phyloP scores from a whole-genome alignment of 2,797 vertebrate genomes.

The Craterocephalus amniculus region DNA sequence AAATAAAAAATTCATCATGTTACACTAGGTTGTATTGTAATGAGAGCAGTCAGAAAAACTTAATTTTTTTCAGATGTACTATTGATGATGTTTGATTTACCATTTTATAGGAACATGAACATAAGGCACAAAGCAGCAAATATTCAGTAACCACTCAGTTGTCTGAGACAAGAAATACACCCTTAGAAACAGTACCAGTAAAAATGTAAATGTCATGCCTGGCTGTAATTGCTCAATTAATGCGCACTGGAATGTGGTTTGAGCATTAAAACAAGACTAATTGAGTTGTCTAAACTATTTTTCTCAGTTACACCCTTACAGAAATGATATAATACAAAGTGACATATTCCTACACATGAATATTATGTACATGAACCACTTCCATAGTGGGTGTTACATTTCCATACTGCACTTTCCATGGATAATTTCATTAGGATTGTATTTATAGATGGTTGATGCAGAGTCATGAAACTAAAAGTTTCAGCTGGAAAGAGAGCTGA shows the following conservation, averaged over 20 bases:
- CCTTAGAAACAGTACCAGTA: neutral
- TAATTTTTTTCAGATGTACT: neutral
- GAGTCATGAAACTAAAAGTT: conserved; percentile 15
- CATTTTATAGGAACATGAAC: neutral
- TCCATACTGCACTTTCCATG: conserved; percentile 22
- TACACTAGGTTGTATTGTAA: neutral
- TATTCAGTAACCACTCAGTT: neutral
- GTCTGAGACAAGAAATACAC: neutral
- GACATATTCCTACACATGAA: conserved; percentile 22
- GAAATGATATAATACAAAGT: conserved; percentile 38
- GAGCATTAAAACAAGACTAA: conserved; percentile 13
- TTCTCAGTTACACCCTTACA: conserved; percentile 17
- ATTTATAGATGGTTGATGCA: conserved; percentile 27
- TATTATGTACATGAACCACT: conserved; percentile 7
- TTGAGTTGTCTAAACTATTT: conserved; percentile 13
- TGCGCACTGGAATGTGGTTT: conserved; percentile 7
- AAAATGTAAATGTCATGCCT: conserved; percentile 7
- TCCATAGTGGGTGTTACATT: conserved; percentile 39
- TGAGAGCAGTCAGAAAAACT: neutral
- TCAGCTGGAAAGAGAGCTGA: neutral
- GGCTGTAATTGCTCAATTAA: conserved; percentile 19
- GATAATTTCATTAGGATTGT: conserved; percentile 47
- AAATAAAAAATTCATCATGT: neutral
- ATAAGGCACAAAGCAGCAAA: neutral
- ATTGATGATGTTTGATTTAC: neutral